Conservation (phyloP, 2,113 vertebrate species). For the Bettongia penicillata region DNA sequence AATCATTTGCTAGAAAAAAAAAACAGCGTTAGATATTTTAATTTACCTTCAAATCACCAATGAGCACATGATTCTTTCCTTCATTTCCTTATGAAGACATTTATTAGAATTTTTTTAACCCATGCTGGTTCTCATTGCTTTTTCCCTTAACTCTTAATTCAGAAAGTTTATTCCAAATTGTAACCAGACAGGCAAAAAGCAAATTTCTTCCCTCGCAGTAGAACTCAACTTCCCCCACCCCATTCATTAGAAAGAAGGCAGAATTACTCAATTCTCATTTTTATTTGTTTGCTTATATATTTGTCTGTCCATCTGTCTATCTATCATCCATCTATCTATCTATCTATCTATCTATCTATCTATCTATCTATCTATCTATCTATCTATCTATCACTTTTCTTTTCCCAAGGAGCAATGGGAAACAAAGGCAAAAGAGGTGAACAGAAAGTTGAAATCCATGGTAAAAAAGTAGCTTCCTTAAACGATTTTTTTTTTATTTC, state of each 20-base stretch:
- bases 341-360: too few species aligned
- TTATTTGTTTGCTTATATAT: too few species aligned
- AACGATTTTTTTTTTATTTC: background rate
- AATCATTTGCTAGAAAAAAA: background rate
- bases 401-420: background rate
- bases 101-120: background rate
- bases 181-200: background rate
- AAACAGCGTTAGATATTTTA: background rate
- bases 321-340: too few species aligned
- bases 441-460: background rate
- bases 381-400: background rate
- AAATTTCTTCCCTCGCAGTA: background rate
- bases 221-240: background rate
- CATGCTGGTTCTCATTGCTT: background rate
- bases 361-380: too few species aligned
- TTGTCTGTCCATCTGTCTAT: too few species aligned
- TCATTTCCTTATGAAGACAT: background rate
- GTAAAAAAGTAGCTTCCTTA: background rate
- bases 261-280: background rate
- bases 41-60: constrained; percentile 10
- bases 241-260: background rate
- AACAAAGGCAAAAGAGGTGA: background rate
- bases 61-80: background rate
- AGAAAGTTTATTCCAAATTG: constrained; percentile 7
- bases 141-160: constrained; percentile 21